Evolutionary conservation across 2,888 invertebrate genomes (phyloP).

Genomic region (Lepidocyrtinus sp.): DNA sequence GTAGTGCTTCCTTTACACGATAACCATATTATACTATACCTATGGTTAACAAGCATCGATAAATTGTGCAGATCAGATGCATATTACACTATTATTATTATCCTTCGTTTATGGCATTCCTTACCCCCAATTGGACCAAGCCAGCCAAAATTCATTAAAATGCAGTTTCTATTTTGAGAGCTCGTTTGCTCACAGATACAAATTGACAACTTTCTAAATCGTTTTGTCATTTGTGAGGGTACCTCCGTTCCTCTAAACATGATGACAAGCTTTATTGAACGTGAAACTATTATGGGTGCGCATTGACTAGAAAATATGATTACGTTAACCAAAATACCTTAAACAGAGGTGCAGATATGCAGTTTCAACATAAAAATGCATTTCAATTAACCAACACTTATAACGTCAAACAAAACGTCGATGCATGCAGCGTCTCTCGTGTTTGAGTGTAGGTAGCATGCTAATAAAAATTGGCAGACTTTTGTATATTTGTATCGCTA

Average conservation of each 20-base stretch:
- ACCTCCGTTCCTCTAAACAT: slow-evolving; percentile 21
- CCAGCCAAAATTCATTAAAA: slow-evolving; percentile 13
- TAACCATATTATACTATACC: not conserved
- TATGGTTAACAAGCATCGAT: not conserved
- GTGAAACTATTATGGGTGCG: not conserved
- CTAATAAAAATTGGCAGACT: not conserved
- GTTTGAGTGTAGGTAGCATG: no score
- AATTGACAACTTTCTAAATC: slow-evolving; percentile 66
- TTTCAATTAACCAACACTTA: not conserved
- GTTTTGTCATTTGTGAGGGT: slow-evolving; percentile 60
- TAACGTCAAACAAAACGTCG: not conserved
- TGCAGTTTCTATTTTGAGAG: slow-evolving; percentile 63
- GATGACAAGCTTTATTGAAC: slow-evolving; percentile 25
- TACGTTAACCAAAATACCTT: not conserved
- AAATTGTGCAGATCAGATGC: not conserved
- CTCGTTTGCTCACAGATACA: slow-evolving; percentile 49
- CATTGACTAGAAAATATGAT: not conserved
- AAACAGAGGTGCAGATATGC: not conserved
- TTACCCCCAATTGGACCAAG: not conserved
- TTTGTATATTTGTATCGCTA: not conserved
- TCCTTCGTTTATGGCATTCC: not conserved
- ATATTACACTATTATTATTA: no score
- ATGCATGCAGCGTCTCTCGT: not conserved
- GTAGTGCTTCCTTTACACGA: not conserved
- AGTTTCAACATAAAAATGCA: not conserved